A percentile compares a stretch with the other conserved stretches of the same genome.
Evolutionary conservation across 37 sponge, comb jelly and placozoan species (phyloP).

Genomic region (Crambe crambe): DNA sequence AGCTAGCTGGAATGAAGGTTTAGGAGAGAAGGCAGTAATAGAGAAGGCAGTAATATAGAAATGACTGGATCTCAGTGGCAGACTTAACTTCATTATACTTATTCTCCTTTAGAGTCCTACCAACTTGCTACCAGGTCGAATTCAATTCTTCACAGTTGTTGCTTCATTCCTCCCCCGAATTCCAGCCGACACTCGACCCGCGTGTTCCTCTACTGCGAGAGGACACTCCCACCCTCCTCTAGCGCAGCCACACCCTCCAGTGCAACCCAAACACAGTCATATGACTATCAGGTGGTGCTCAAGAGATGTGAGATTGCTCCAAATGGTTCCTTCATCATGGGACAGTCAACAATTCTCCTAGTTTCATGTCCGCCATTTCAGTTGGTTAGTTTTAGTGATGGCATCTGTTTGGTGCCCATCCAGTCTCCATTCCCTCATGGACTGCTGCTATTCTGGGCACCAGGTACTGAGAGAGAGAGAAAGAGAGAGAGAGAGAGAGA

Average conservation of each 20-base stretch:
- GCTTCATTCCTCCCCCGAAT: neutral
- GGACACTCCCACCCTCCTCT: neutral
- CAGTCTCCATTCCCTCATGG: slow-evolving; percentile 8
- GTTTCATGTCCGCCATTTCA: slow-evolving; percentile 22
- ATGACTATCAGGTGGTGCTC: neutral
- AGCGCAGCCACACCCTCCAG: neutral
- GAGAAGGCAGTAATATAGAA: too few species aligned
- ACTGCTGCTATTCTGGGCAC: slow-evolving; percentile 41
- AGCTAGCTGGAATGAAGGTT: too few species aligned
- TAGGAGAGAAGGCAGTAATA: too few species aligned
- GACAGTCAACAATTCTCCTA: slow-evolving; percentile 12
- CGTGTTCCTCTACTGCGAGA: slow-evolving; percentile 12
- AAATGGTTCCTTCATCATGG: slow-evolving; percentile 16
- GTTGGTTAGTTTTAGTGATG: slow-evolving; percentile 7
- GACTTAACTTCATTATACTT: too few species aligned
- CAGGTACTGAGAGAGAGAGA: too few species aligned
- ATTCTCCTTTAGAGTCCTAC: slow-evolving; percentile 7
- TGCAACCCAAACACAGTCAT: neutral
- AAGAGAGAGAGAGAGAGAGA: too few species aligned
- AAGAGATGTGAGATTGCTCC: neutral
- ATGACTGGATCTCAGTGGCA: too few species aligned
- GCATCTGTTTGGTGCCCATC: slow-evolving; percentile 28
- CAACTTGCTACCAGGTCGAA: neutral
- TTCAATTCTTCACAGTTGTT: neutral
- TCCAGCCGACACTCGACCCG: neutral